These are phyloP conservation scores for Crotophaga sulcirostris DNA, from an alignment of 2,113 vertebrate genomes.

Conservation along the genomic window DNA sequence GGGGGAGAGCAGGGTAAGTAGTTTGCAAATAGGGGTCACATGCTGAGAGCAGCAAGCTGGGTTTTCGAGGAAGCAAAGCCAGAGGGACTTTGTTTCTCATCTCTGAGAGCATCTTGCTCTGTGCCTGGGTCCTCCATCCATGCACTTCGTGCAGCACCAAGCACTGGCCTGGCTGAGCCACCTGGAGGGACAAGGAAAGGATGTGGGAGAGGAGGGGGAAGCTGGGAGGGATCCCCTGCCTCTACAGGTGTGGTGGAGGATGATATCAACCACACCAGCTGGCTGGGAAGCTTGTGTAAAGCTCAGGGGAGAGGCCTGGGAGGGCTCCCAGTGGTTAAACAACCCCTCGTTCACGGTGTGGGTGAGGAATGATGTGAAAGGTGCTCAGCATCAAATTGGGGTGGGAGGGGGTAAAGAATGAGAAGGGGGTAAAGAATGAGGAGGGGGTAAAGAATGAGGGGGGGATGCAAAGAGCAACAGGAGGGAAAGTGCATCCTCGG, in stretches of 20 bases:
- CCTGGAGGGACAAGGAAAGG: rapidly evolving
- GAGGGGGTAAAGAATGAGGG: background rate
- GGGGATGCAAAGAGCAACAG: conserved; percentile 38
- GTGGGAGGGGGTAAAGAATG: too few relatives aligned
- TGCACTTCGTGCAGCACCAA: background rate
- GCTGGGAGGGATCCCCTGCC: background rate
- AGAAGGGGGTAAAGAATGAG: background rate
- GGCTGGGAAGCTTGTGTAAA: background rate
- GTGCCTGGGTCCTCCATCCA: background rate
- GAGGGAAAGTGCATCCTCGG: conserved; percentile 58
- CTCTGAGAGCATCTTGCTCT: background rate
- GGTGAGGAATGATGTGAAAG: background rate
- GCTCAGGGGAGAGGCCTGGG: background rate
- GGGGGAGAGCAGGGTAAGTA: background rate
- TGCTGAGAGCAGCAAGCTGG: background rate
- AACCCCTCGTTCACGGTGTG: rapidly evolving
- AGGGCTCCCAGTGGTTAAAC: rapidly evolving
- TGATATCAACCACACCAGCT: background rate
- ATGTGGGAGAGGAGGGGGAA: background rate
- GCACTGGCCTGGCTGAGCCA: rapidly evolving
- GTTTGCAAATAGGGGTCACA: background rate
- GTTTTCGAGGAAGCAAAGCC: background rate
- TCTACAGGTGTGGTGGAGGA: background rate
- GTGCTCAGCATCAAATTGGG: background rate
- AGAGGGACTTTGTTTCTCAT: too few relatives aligned